Base-by-base conservation (phyloP, 2,113 vertebrate genomes). In the Dolichotis patagonum region DNA sequence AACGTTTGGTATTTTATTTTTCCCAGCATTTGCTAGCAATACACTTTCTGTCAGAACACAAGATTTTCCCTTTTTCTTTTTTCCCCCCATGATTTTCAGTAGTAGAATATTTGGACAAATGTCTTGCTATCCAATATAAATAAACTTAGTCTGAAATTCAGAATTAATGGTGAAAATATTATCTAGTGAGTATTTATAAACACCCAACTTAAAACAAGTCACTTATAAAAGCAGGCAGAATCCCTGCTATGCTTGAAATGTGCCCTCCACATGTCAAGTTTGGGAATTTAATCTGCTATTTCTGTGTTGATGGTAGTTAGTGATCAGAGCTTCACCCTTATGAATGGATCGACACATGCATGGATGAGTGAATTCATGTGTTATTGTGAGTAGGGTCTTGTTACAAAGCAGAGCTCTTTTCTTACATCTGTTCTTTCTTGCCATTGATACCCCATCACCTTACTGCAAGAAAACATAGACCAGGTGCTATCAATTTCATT, bases 1-100 rank as follows among this genome's bases (percentile, higher is more conserved):
- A 88, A 38, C 26, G 87, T 63, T 87, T 94, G 78, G 52, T 80
- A 81, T 46, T 95, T 90, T 49, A 17, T 69, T 92, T 95, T 87
- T 75, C 7, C 16, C 96, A 62, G 32, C 8, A 49, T 89, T 97
- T 84, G 16, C 26, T 90, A n/a, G 75, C 54, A 86, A 87, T 85
- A 11, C 2, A 38, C 54, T 84, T 11, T 87, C 60, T 90, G 73
- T 28, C n/a, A 84, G 43, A 62, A 87, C 35, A 54, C 0, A 9
- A 38, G 17, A 2, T 67, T 86, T 86, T 87, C 84, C 84, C 82
- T 78, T 86, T 17, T 63, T 85, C 7, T 5, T 52, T 41, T 49
- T 13, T 22, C 12, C 2, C 3, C 58, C 43, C 85, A 62, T 16
- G 14, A 2, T 67, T 96, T 96, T 96, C 5, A 87, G 10, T 38